A percentile compares a stretch with the other conserved stretches of the same genome.
phyloP scores from a whole-genome alignment of 2,888 invertebrate genomes.

The Phyllotreta cruciferae region DNA sequence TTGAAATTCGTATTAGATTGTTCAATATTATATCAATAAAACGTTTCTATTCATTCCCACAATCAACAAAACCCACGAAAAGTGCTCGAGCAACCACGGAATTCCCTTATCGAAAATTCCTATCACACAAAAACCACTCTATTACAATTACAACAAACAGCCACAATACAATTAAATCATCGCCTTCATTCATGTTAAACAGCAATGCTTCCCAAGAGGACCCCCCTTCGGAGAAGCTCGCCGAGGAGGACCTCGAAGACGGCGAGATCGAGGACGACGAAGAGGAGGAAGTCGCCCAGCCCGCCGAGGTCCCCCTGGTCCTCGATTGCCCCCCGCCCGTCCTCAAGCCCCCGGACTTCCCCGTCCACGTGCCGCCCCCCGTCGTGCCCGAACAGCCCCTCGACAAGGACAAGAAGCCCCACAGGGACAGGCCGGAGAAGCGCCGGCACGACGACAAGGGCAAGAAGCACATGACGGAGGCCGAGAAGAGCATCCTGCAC shows the following conservation, averaged over 20 bases:
- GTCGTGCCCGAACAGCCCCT: conserved; percentile 12
- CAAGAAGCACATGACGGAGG: conserved; percentile 58
- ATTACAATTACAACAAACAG: too few relatives aligned
- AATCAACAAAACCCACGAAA: too few relatives aligned
- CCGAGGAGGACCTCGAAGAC: conserved; percentile 74
- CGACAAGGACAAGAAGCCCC: conserved; percentile 39
- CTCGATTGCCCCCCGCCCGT: conserved; percentile 9
- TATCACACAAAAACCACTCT: too few relatives aligned
- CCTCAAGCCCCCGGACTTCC: not conserved
- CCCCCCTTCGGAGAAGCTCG: conserved; percentile 56
- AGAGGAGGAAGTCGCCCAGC: conserved; percentile 56
- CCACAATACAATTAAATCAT: too few relatives aligned
- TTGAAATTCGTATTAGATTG: too few relatives aligned
- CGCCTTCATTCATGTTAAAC: not conserved
- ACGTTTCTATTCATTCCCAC: too few relatives aligned
- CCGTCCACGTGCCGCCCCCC: not conserved
- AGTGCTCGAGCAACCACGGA: too few relatives aligned
- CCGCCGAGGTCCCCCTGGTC: conserved; percentile 26
- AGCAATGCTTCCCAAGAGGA: conserved; percentile 41
- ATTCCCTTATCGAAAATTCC: too few relatives aligned
- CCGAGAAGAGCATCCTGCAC: conserved; percentile 59
- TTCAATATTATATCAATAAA: too few relatives aligned
- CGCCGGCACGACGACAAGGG: conserved; percentile 49
- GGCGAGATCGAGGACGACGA: conserved; percentile 83
- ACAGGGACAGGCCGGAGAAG: conserved; percentile 37